Evolutionary conservation across 2,888 invertebrate genomes (phyloP).

Genomic region (Sceliomorpha sp.): DNA sequence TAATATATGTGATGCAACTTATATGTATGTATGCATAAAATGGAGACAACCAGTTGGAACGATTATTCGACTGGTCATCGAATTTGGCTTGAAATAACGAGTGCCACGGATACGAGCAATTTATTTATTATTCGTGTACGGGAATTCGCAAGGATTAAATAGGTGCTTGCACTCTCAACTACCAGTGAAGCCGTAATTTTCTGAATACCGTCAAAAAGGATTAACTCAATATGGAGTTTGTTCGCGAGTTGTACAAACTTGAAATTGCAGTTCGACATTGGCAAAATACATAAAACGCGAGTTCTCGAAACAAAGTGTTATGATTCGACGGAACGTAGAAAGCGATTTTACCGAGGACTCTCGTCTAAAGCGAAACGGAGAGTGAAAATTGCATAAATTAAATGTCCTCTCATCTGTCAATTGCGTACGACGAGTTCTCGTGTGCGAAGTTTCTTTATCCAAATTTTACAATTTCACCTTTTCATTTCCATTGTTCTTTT

Average conservation of each 20-base stretch:
- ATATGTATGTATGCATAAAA: conserved; percentile 3
- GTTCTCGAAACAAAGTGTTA: not conserved
- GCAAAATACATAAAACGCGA: conserved; percentile 7
- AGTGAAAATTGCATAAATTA: too few relatives aligned
- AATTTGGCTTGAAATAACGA: conserved; percentile 34
- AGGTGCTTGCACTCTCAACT: conserved; percentile 24
- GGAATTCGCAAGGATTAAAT: conserved; percentile 37
- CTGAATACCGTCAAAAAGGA: conserved; percentile 38
- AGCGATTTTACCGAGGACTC: too few relatives aligned
- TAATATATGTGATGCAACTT: conserved; percentile 20
- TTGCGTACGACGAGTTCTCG: too few relatives aligned
- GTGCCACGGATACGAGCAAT: conserved; percentile 20
- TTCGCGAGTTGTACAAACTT: conserved; percentile 30
- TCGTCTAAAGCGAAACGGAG: too few relatives aligned
- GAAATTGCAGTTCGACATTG: conserved; percentile 22
- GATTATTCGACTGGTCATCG: conserved; percentile 19
- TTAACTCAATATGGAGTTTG: conserved; percentile 28
- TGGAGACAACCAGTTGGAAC: conserved; percentile 10
- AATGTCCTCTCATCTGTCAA: too few relatives aligned
- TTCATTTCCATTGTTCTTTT: too few relatives aligned
- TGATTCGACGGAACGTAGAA: too few relatives aligned
- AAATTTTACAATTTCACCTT: too few relatives aligned
- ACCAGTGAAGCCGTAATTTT: conserved; percentile 43
- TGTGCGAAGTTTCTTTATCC: too few relatives aligned
- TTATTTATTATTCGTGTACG: conserved; percentile 33